Conservation (phyloP, 2,888 invertebrate genomes). For the Sylvicola fuscatus region DNA sequence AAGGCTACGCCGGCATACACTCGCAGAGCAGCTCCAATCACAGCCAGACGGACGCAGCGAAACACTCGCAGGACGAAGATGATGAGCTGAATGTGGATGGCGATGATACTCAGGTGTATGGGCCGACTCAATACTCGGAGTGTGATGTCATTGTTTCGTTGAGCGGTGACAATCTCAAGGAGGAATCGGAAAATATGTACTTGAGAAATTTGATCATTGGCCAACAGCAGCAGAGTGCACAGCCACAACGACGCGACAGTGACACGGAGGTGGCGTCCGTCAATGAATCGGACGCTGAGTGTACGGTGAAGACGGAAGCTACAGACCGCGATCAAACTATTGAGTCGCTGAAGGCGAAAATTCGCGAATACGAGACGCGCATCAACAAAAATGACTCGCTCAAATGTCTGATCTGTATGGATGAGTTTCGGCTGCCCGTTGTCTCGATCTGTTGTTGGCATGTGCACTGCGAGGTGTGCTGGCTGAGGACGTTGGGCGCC, state of each 20-base stretch:
- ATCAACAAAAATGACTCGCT: conserved; percentile 32
- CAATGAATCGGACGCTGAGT: background rate
- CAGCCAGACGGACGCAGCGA: background rate
- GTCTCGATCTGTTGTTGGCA: conserved; percentile 95
- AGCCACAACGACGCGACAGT: background rate
- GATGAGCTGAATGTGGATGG: conserved; percentile 67
- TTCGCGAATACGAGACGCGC: conserved; percentile 52
- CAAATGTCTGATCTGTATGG: conserved; percentile 81
- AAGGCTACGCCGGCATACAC: conserved; percentile 36
- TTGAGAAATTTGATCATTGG: conserved; percentile 18
- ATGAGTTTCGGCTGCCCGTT: conserved; percentile 64
- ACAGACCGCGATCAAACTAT: conserved; percentile 23
- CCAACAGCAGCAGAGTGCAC: background rate
- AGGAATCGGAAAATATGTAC: conserved; percentile 17
- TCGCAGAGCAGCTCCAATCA: conserved; percentile 13
- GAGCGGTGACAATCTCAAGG: conserved; percentile 23
- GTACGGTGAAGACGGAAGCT: background rate
- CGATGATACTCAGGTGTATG: conserved; percentile 65
- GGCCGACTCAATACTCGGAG: conserved; percentile 71
- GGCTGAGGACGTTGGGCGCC: conserved; percentile 52
- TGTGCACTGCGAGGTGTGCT: conserved; percentile 76
- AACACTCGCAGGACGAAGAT: conserved; percentile 34
- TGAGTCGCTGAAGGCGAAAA: conserved; percentile 53
- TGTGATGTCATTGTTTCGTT: conserved; percentile 36
- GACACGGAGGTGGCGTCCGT: background rate